Base-by-base conservation (phyloP, 64 coral and sea anemone species). In the Stichodactyla mertensii region DNA sequence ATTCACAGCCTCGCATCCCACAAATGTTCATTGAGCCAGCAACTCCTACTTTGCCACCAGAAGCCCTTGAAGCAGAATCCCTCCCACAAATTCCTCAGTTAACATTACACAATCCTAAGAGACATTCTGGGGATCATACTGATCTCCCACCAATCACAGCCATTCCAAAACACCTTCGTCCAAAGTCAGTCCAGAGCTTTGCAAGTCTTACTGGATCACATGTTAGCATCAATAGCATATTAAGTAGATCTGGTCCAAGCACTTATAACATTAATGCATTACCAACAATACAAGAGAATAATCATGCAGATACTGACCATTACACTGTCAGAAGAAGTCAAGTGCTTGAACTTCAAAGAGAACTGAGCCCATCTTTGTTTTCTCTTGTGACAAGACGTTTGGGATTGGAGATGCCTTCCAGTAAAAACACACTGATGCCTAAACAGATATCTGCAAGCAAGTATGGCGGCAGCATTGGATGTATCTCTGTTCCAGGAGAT, bases 381-480 rank as follows among this genome's bases (percentile, higher is more conserved):
- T 96, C 94, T 78, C 82, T 96, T 61, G 94, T 96, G n/a, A 92
- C 89, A 45, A 83, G 58, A 36, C 88, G 88, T 45, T 89, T 96
- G 90, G 94, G 93, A 85, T 31, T 85, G 56, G 27, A 20, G 23
- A 14, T 89, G 86, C 94, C 94, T 6, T 82, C 62, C 23, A 53
- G 74, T 80, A 74, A 90, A 19, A 86, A 85, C 0, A 87, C 88
- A 4, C 6, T 81, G 26, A 92, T 96, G 86, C 94, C 94, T 3
- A 92, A 80, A 52, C 66, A 90, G 88, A 83, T 96, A 27, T 92
- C 88, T 1, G 91, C 94, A 9, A 92, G 91, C 55, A 89, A 92
- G 62, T 96, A 82, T 78, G 86, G 88, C 12, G 94, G 94, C 24
- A 96, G 94, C 19, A 96, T 96, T 64, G 94, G 87, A 7, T 96